phyloP scores from a whole-genome alignment of 2,888 invertebrate genomes.

The Drosophila hamatofila region DNA sequence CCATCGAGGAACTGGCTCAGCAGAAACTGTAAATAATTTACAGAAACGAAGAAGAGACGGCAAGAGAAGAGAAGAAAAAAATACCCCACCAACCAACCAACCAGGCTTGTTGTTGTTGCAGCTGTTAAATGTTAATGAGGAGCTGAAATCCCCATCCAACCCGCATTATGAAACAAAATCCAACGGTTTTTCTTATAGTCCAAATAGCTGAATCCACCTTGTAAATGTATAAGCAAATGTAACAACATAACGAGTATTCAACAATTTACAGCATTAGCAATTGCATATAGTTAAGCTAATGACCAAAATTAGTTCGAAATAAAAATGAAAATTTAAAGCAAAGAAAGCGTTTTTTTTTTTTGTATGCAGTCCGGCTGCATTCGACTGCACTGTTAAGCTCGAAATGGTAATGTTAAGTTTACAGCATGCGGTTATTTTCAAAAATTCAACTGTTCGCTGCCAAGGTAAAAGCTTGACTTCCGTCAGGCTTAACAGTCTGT shows the following conservation, averaged over 20 bases:
- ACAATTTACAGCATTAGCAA: slow-evolving; percentile 46
- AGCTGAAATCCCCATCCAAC: not conserved
- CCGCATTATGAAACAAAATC: slow-evolving; percentile 21
- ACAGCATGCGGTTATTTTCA: not conserved
- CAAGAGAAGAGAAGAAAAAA: not conserved
- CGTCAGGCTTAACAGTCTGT: not conserved
- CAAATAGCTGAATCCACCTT: slow-evolving; percentile 29
- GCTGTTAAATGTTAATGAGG: slow-evolving; percentile 38
- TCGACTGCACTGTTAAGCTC: slow-evolving; percentile 6
- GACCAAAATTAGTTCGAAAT: slow-evolving; percentile 49
- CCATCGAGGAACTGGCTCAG: slow-evolving; percentile 84
- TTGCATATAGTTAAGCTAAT: slow-evolving; percentile 39
- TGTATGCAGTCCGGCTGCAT: not conserved
- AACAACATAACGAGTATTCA: slow-evolving; percentile 19
- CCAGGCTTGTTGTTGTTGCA: slow-evolving; percentile 30
- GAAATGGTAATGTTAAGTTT: not conserved
- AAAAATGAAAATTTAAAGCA: slow-evolving; percentile 27
- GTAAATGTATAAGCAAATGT: slow-evolving; percentile 43
- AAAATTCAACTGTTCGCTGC: not conserved
- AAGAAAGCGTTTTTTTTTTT: not conserved
- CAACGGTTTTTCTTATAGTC: slow-evolving; percentile 49
- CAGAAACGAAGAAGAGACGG: not conserved
- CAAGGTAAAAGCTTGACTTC: no score
- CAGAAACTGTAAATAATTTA: slow-evolving; percentile 62
- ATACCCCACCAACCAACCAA: slow-evolving; percentile 21